Evolutionary conservation across 2,888 invertebrate genomes (phyloP).

Genomic region (Exephanes ischioxanthus): DNA sequence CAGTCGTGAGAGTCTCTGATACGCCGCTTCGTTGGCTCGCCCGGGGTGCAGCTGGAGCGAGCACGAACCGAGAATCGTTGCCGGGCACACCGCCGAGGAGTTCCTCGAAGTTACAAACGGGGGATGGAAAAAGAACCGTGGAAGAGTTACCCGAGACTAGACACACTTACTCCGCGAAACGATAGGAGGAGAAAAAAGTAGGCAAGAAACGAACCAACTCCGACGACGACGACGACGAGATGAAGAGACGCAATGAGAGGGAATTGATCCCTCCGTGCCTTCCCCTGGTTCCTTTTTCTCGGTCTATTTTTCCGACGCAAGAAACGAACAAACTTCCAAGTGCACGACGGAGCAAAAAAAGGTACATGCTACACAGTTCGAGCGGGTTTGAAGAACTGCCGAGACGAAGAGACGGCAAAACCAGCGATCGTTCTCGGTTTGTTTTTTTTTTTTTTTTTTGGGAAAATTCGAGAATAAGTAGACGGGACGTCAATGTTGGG

Average conservation of each 20-base stretch:
- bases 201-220: constrained; percentile 43
- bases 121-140: constrained; percentile 50
- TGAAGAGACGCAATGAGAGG: constrained; percentile 51
- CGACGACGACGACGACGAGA: constrained; percentile 42
- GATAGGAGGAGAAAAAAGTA: constrained; percentile 27
- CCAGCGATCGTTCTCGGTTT: background rate
- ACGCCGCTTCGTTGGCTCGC: constrained; percentile 15
- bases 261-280: constrained; percentile 47
- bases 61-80: constrained; percentile 51
- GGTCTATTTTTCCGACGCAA: constrained; percentile 22
- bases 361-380: background rate
- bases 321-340: constrained; percentile 43
- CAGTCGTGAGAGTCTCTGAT: constrained; percentile 39
- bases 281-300: constrained; percentile 15
- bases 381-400: constrained; percentile 5
- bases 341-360: constrained; percentile 27
- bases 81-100: constrained; percentile 14
- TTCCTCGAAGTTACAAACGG: constrained; percentile 53
- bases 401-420: background rate
- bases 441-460: background rate
- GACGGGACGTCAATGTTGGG: background rate
- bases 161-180: constrained; percentile 36
- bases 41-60: constrained; percentile 32
- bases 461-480: background rate
- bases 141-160: constrained; percentile 36